Conservation (phyloP, 2,113 vertebrate genomes). For the Semnornis frantzii region DNA sequence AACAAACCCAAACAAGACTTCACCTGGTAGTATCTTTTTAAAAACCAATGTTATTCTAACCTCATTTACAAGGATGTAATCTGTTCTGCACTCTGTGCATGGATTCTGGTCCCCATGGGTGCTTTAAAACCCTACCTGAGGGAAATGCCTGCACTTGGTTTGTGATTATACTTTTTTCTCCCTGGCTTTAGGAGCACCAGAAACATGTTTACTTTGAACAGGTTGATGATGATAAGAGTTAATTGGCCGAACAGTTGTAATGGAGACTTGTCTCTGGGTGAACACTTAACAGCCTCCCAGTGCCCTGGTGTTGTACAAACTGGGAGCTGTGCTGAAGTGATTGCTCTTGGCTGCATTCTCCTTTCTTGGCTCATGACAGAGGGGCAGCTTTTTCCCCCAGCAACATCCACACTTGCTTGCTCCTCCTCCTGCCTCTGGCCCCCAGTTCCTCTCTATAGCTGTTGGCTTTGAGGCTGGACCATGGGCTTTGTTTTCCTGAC, state of each 20-base stretch:
- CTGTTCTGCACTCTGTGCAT: neutral
- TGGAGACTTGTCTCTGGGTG: neutral
- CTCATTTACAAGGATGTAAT: neutral
- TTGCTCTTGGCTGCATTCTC: neutral
- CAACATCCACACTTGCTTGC: neutral
- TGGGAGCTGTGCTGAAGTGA: neutral
- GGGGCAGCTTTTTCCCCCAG: neutral
- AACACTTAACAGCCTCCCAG: neutral
- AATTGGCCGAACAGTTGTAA: neutral
- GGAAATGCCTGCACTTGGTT: neutral
- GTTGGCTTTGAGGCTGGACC: neutral
- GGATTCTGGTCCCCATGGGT: neutral
- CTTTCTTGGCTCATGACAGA: neutral
- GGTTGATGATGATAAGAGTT: neutral
- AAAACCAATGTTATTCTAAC: neutral
- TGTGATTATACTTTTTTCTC: neutral
- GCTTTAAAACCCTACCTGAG: neutral
- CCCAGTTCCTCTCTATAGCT: accelerated
- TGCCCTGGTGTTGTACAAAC: neutral
- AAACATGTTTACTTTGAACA: neutral
- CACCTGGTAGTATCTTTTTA: neutral
- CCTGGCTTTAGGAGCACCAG: neutral
- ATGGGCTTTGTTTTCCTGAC: neutral
- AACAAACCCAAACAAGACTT: neutral
- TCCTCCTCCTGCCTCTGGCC: neutral